A percentile compares a stretch with the other conserved stretches of the same genome.
Conservation (phyloP, 2,113 vertebrate genomes). For the Anguilla japonica region DNA sequence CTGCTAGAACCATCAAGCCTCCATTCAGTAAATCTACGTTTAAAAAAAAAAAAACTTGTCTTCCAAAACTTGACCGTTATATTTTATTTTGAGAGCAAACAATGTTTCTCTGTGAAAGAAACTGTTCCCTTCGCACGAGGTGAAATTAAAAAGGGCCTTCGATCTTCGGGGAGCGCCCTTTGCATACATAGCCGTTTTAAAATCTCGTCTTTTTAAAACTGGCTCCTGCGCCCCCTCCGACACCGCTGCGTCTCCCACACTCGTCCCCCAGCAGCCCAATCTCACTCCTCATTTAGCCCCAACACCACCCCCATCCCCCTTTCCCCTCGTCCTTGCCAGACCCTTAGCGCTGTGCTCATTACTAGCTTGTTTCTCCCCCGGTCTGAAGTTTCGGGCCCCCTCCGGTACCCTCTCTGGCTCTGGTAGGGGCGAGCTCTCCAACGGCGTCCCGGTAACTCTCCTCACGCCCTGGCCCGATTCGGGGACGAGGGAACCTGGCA, state of each 20-base stretch:
- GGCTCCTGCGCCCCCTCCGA: not conserved
- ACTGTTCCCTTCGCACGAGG: constrained; percentile 9
- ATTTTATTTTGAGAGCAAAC: constrained; percentile 34
- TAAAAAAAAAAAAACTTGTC: not conserved
- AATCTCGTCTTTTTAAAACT: not conserved
- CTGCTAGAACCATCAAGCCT: constrained; percentile 26
- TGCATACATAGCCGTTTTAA: constrained; percentile 4
- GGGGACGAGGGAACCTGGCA: not conserved
- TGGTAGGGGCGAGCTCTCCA: not conserved
- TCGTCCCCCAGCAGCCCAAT: not conserved
- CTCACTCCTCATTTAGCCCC: constrained; percentile 16
- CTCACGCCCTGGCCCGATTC: not conserved
- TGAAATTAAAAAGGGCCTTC: constrained; percentile 22
- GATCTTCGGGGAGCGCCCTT: constrained; percentile 8
- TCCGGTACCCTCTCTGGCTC: not conserved
- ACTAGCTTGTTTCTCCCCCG: not conserved
- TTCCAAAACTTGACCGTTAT: constrained; percentile 25
- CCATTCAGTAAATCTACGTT: constrained; percentile 28
- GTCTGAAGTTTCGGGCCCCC: not conserved
- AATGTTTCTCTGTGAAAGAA: constrained; percentile 22
- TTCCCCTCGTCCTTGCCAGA: not conserved
- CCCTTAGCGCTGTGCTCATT: not conserved
- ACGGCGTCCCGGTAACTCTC: not conserved
- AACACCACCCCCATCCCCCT: not conserved
- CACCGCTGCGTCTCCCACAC: not conserved